Evolutionary conservation across 2,113 vertebrate genomes (phyloP).

Genomic region (Heliornis fulica): DNA sequence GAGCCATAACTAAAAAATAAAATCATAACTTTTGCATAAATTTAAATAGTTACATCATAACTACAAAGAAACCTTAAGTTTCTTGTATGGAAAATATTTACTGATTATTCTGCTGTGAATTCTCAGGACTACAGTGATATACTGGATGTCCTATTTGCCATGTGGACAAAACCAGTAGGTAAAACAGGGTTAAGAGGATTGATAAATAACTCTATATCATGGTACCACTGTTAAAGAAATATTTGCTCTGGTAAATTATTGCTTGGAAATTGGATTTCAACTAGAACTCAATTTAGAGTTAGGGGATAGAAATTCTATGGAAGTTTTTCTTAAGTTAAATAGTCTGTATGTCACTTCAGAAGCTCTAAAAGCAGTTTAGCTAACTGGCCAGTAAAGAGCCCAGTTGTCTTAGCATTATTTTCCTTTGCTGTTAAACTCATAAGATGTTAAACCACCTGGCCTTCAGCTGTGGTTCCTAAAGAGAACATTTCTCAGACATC

Average conservation of each 20-base stretch:
- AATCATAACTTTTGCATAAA: not conserved
- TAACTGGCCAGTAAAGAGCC: not conserved
- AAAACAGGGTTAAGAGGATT: not conserved
- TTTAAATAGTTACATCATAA: not conserved
- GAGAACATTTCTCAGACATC: not conserved
- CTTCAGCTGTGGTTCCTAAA: not conserved
- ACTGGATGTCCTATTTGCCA: not conserved
- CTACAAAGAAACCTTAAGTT: not conserved
- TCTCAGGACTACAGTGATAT: not conserved
- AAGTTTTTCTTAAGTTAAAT: not conserved
- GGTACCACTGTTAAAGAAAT: not conserved
- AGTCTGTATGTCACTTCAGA: not conserved
- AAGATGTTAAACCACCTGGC: accelerated
- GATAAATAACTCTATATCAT: not conserved
- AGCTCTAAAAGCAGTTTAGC: not conserved
- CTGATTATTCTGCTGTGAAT: not conserved
- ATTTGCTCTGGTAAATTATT: not conserved
- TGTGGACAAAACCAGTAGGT: not conserved
- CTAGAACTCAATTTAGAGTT: not conserved
- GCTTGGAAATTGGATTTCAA: not conserved
- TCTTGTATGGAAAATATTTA: accelerated
- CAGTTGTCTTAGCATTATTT: not conserved
- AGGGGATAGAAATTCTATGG: not conserved
- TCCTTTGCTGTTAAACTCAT: not conserved
- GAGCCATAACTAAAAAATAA: not conserved